Conservation (phyloP, 2,888 invertebrate species). For the Macropis europaea region DNA sequence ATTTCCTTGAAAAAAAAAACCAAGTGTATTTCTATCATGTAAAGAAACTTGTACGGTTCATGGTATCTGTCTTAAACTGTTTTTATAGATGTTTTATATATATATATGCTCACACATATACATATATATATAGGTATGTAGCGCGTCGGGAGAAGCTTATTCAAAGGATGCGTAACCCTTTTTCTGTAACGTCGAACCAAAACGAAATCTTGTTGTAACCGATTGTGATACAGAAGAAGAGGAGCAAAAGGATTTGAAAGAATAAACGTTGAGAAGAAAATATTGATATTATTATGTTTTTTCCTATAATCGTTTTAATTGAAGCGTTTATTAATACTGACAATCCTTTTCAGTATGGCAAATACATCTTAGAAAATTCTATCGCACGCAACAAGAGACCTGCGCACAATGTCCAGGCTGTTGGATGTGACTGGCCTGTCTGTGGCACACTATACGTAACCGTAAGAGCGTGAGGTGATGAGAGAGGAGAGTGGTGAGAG, state of each 20-base stretch:
- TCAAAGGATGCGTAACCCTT: neutral
- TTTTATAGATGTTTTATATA: too few relatives aligned
- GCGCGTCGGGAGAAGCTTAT: too few relatives aligned
- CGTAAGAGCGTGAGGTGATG: slow-evolving; percentile 39
- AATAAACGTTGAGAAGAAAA: slow-evolving; percentile 63
- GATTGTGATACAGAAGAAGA: slow-evolving; percentile 43
- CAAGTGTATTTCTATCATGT: too few relatives aligned
- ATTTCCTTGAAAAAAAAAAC: slow-evolving; percentile 25
- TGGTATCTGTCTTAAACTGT: too few relatives aligned
- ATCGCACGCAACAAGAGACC: slow-evolving; percentile 51
- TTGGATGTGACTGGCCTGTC: slow-evolving; percentile 50
- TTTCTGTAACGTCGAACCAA: too few relatives aligned
- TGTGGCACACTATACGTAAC: too few relatives aligned
- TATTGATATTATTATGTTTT: slow-evolving; percentile 38
- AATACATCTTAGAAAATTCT: slow-evolving; percentile 68
- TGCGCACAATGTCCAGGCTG: slow-evolving; percentile 45
- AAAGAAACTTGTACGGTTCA: too few relatives aligned
- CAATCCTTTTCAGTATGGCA: slow-evolving; percentile 75
- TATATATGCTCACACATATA: too few relatives aligned
- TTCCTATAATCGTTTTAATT: slow-evolving; percentile 36
- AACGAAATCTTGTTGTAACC: slow-evolving; percentile 58
- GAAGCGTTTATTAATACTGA: slow-evolving; percentile 73
- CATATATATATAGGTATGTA: too few relatives aligned
- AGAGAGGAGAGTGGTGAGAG: slow-evolving; percentile 51
- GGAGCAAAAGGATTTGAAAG: slow-evolving; percentile 6